phyloP scores from a whole-genome alignment of 2,113 vertebrate genomes.

The Hucho hucho region DNA sequence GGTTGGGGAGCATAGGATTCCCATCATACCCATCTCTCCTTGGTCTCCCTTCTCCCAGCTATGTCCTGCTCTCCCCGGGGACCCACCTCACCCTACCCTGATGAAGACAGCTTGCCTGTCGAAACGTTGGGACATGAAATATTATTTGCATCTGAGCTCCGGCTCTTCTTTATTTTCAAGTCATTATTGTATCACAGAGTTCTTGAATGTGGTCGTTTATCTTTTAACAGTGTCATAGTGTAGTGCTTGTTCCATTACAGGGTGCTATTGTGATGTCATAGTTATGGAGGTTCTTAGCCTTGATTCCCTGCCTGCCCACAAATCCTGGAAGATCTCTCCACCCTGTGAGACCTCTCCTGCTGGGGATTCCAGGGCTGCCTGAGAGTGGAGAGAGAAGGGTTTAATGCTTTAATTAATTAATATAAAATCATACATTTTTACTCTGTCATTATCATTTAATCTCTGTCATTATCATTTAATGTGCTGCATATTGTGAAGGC shows the following conservation, averaged over 20 bases:
- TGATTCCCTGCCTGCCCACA: constrained; percentile 59
- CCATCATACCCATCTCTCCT: constrained; percentile 54
- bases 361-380: constrained; percentile 62
- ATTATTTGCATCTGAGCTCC: too few relatives aligned
- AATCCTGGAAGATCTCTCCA: constrained; percentile 56
- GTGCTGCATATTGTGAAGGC: too few relatives aligned
- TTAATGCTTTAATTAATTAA: neutral
- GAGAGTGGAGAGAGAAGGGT: constrained; percentile 3
- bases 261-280: too few relatives aligned
- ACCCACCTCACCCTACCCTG: constrained; percentile 53
- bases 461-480: neutral
- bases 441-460: neutral
- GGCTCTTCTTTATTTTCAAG: too few relatives aligned
- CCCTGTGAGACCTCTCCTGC: constrained; percentile 57
- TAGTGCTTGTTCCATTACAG: too few relatives aligned
- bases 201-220: neutral
- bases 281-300: constrained; percentile 53
- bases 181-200: too few relatives aligned
- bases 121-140: too few relatives aligned
- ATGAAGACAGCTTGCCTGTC: too few relatives aligned
- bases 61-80: constrained; percentile 26
- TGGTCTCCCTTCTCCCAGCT: constrained; percentile 48
- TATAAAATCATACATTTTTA: neutral
- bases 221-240: too few relatives aligned
- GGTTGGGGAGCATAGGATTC: constrained; percentile 58